Conservation (phyloP, 2,113 vertebrate genomes). For the Morone chrysops region DNA sequence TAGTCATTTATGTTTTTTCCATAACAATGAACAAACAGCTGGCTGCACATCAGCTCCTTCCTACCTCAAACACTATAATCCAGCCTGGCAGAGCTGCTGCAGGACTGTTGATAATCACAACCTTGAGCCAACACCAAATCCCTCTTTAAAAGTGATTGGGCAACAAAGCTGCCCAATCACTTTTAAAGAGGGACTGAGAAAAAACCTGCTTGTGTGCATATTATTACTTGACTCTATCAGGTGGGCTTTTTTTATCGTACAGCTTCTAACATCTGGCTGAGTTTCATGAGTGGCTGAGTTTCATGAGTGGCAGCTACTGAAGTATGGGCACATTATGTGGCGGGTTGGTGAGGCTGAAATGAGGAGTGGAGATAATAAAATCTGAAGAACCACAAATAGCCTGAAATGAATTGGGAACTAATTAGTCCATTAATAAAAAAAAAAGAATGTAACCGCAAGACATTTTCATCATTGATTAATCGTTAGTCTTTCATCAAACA, state of each 20-base stretch:
- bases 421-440: not conserved
- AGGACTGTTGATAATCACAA: not conserved
- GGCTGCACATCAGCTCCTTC: not conserved
- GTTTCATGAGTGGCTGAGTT: not conserved
- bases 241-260: not conserved
- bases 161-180: not conserved
- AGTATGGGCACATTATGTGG: not conserved
- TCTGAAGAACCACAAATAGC: not conserved
- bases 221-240: not conserved
- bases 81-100: constrained; percentile 4
- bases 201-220: not conserved
- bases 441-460: not conserved
- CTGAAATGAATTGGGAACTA: not conserved
- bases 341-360: not conserved
- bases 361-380: not conserved
- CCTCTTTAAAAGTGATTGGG: too few relatives aligned
- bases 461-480: not conserved
- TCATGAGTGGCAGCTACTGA: not conserved
- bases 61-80: not conserved
- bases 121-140: not conserved
- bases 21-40: constrained; percentile 21
- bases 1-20: not conserved
- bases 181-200: not conserved
- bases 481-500: not conserved
- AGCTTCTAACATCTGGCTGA: constrained; percentile 1